Conservation (phyloP, 2,888 invertebrate genomes). For the Hyppa rectilinea region DNA sequence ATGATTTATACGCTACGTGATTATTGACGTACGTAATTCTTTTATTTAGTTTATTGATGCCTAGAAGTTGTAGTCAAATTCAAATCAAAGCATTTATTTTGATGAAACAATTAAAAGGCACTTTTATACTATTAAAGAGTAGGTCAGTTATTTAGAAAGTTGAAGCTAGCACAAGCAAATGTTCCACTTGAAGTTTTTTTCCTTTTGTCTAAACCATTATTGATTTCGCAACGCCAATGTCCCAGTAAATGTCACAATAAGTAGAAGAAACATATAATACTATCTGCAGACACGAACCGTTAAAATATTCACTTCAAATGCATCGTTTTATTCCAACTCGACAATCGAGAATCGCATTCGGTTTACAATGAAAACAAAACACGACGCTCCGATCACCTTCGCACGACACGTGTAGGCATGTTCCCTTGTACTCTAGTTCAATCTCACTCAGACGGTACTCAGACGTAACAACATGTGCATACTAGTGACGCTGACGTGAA, state of each 20-base stretch:
- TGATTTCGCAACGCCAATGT: not conserved
- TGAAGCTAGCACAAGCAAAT: not conserved
- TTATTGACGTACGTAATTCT: not conserved
- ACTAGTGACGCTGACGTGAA: slow-evolving; percentile 26
- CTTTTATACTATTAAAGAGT: not conserved
- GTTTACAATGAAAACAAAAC: slow-evolving; percentile 26
- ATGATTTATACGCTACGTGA: not conserved
- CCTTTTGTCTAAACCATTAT: not conserved
- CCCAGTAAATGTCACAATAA: not conserved
- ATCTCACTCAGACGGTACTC: slow-evolving; percentile 35
- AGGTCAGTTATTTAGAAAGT: not conserved
- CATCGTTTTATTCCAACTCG: not conserved
- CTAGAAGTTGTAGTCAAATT: not conserved
- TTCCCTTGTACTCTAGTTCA: slow-evolving; percentile 15
- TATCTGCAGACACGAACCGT: not conserved
- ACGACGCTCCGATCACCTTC: not conserved
- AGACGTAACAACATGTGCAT: slow-evolving; percentile 25
- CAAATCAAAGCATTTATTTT: not conserved
- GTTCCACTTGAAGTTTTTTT: not conserved
- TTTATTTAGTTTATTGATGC: not conserved
- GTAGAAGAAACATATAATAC: not conserved
- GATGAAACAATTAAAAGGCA: not conserved
- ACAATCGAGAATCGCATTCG: slow-evolving; percentile 10
- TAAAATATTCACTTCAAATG: slow-evolving; percentile 8
- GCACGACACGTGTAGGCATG: slow-evolving; percentile 16